Conservation (phyloP, 1,140 invertebrate species). For the Colletes latitarsis region DNA sequence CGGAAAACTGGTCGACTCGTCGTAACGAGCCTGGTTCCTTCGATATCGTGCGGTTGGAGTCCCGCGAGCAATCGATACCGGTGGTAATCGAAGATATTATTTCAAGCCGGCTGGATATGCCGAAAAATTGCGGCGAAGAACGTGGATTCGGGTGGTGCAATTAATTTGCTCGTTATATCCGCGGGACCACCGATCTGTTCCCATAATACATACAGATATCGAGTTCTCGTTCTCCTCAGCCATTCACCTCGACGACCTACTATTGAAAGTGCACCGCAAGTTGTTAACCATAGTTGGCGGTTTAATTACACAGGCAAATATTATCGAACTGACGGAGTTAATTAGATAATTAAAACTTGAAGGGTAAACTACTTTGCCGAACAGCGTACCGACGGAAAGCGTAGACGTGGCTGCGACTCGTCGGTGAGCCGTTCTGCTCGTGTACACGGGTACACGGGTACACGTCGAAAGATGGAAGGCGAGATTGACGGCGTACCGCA, state of each 20-base stretch:
- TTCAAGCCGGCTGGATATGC: neutral
- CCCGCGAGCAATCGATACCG: neutral
- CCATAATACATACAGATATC: conserved; percentile 28
- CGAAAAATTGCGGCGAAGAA: neutral
- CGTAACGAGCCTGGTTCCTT: too few relatives aligned
- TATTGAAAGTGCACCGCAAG: conserved; percentile 53
- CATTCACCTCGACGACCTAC: conserved; percentile 54
- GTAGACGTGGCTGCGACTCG: conserved; percentile 10
- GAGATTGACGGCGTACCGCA: conserved; percentile 31
- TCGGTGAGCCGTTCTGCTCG: neutral
- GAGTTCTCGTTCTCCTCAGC: conserved; percentile 22
- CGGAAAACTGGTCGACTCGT: too few relatives aligned
- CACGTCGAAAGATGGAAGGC: conserved; percentile 36
- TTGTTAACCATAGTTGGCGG: conserved; percentile 64
- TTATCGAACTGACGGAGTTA: conserved; percentile 73
- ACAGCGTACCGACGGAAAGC: conserved; percentile 18
- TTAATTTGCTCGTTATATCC: conserved; percentile 23
- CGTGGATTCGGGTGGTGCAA: neutral
- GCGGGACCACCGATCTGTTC: neutral
- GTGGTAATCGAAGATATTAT: neutral
- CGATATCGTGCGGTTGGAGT: too few relatives aligned
- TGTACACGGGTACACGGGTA: neutral
- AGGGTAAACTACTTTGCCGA: conserved; percentile 70
- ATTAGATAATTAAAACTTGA: conserved; percentile 77
- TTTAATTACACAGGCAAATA: conserved; percentile 75